Conservation (phyloP, 2,888 invertebrate species). For the Zaprionus bogoriensis region DNA sequence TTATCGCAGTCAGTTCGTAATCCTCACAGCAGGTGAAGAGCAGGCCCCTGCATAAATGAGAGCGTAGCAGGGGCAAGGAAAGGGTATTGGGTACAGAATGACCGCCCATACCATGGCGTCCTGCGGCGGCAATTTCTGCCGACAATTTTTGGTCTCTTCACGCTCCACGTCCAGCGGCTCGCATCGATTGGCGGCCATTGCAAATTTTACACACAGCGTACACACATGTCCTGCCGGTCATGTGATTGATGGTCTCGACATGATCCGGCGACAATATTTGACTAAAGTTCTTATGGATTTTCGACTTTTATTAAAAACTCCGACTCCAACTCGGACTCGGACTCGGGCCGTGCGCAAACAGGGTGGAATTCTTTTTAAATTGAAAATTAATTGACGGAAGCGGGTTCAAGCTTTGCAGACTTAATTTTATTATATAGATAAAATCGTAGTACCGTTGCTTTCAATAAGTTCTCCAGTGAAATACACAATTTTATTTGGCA, state of each 20-base stretch:
- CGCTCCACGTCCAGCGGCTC: slow-evolving; percentile 48
- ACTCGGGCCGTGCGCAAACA: no score
- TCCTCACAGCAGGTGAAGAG: slow-evolving; percentile 62
- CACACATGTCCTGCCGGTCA: slow-evolving; percentile 49
- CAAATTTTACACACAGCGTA: slow-evolving; percentile 45
- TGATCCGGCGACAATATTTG: slow-evolving; percentile 45
- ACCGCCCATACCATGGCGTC: slow-evolving; percentile 12
- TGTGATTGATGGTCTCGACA: slow-evolving; percentile 66
- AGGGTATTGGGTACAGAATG: slow-evolving; percentile 13
- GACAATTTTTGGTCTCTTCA: slow-evolving; percentile 58
- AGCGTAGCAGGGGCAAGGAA: not conserved
- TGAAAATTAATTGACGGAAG: slow-evolving; percentile 17
- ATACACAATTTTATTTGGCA: no score
- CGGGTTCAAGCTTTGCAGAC: not conserved
- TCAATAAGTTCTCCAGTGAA: no score
- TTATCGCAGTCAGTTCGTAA: slow-evolving; percentile 7
- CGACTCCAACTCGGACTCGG: no score
- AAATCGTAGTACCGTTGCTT: no score
- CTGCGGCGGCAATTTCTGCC: slow-evolving; percentile 46
- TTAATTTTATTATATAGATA: not conserved
- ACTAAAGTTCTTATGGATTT: slow-evolving; percentile 46
- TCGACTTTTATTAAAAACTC: slow-evolving; percentile 44
- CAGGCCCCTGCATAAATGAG: slow-evolving; percentile 1
- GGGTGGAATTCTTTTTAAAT: slow-evolving; percentile 13
- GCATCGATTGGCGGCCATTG: slow-evolving; percentile 72